Evolutionary conservation across 2,113 vertebrate genomes (phyloP).

Genomic region (Thamnaconus septentrionalis): DNA sequence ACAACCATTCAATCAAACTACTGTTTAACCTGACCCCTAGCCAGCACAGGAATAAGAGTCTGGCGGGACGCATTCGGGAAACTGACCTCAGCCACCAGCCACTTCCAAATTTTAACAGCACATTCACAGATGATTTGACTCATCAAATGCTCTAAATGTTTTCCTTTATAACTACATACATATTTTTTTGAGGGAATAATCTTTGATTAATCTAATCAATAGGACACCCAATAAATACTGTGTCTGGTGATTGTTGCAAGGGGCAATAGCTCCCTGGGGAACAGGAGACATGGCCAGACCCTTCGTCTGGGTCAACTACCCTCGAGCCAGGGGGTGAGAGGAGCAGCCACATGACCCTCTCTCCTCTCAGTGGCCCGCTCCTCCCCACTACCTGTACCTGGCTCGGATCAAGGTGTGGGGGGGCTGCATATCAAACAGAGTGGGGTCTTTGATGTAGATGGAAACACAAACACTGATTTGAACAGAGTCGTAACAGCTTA

Average conservation of each 20-base stretch:
- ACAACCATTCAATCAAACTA: slow-evolving; percentile 82
- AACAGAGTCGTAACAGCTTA: slow-evolving; percentile 81
- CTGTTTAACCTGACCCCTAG: slow-evolving; percentile 80
- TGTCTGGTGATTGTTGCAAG: slow-evolving; percentile 43
- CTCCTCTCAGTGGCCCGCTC: slow-evolving; percentile 68
- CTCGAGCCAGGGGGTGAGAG: slow-evolving; percentile 68
- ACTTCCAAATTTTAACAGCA: neutral
- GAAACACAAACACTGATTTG: slow-evolving; percentile 81
- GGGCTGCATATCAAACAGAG: slow-evolving; percentile 82
- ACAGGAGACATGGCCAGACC: slow-evolving; percentile 66
- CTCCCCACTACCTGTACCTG: slow-evolving; percentile 78
- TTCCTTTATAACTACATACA: too few relatives aligned
- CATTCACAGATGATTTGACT: too few relatives aligned
- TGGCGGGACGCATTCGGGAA: slow-evolving; percentile 59
- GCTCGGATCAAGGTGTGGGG: slow-evolving; percentile 73
- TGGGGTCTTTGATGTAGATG: slow-evolving; percentile 78
- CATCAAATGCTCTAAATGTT: neutral
- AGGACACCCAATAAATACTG: slow-evolving; percentile 49
- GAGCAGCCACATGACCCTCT: slow-evolving; percentile 59
- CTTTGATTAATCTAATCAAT: slow-evolving; percentile 51
- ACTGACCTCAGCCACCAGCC: slow-evolving; percentile 40
- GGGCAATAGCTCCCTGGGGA: slow-evolving; percentile 65
- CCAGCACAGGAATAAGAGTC: slow-evolving; percentile 69
- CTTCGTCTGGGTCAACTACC: slow-evolving; percentile 72
- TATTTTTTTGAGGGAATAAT: slow-evolving; percentile 28